Percentiles rank a stretch among this genome's conserved stretches.
Evolutionary conservation across 2,888 invertebrate genomes (phyloP).

Genomic region (Resseliella maxima): DNA sequence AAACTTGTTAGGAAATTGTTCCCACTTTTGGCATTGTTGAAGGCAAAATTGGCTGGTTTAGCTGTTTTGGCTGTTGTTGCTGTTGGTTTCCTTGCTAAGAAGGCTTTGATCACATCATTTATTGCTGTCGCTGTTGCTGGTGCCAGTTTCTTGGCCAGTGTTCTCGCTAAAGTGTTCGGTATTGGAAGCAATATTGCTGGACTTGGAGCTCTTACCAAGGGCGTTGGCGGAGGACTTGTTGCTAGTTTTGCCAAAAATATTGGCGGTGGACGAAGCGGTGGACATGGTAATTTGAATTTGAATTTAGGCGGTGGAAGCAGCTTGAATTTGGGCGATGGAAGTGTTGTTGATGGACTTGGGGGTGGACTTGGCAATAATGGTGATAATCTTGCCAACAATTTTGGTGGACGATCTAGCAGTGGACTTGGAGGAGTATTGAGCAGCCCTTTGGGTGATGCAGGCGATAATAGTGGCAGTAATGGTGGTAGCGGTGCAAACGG

Average conservation of each 20-base stretch:
- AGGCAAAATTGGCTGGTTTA: slow-evolving; percentile 71
- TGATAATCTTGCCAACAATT: no score
- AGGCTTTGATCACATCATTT: slow-evolving; percentile 72
- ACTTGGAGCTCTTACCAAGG: neutral
- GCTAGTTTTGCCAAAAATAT: slow-evolving; percentile 62
- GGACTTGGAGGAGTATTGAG: neutral
- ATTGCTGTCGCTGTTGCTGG: slow-evolving; percentile 72
- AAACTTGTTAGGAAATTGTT: slow-evolving; percentile 70
- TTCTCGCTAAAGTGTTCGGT: slow-evolving; percentile 62
- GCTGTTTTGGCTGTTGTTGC: slow-evolving; percentile 71
- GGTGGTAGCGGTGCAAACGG: slow-evolving; percentile 63
- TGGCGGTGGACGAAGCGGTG: slow-evolving; percentile 62
- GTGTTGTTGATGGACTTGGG: neutral
- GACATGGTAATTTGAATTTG: no score
- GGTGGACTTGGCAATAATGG: neutral
- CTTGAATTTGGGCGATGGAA: no score
- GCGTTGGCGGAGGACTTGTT: slow-evolving; percentile 63
- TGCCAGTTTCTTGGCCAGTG: slow-evolving; percentile 67
- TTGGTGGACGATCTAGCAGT: neutral
- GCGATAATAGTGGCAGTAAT: neutral
- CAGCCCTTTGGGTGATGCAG: neutral
- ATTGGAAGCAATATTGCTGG: no score
- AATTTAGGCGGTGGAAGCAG: no score
- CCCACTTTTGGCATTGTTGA: slow-evolving; percentile 71
- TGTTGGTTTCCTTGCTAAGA: slow-evolving; percentile 73